phyloP scores from a whole-genome alignment of 2,888 invertebrate species.

The Oscheius sp. region DNA sequence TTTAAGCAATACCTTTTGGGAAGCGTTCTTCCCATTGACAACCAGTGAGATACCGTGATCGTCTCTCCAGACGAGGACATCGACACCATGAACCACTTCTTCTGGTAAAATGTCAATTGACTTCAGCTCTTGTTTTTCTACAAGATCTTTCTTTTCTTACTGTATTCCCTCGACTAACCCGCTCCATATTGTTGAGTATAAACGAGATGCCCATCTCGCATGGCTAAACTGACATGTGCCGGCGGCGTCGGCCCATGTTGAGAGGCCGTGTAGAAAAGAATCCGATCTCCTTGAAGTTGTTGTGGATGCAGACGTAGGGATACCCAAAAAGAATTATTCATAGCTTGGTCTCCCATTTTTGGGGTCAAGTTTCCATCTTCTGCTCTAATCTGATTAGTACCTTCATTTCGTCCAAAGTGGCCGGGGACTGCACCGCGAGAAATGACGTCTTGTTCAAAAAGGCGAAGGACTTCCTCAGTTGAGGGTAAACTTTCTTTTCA shows the following conservation, averaged over 20 bases:
- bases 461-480: conserved; percentile 23
- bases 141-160: neutral
- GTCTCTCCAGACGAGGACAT: conserved; percentile 15
- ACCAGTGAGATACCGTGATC: conserved; percentile 20
- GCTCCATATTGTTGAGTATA: conserved; percentile 27
- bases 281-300: conserved; percentile 52
- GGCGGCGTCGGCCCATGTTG: conserved; percentile 34
- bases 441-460: conserved; percentile 38
- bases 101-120: neutral
- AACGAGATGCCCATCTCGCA: conserved; percentile 21
- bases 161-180: neutral
- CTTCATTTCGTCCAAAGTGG: conserved; percentile 26
- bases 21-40: conserved; percentile 11
- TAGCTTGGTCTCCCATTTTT: neutral
- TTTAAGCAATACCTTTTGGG: neutral
- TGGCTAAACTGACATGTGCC: conserved; percentile 25
- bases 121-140: conserved; percentile 26
- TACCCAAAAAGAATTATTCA: neutral
- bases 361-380: neutral
- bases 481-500: neutral
- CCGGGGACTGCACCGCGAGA: conserved; percentile 22
- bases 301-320: conserved; percentile 27
- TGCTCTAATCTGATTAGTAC: conserved; percentile 9
- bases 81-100: neutral
- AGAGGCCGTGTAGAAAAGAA: conserved; percentile 59